These are phyloP conservation scores for Drosophila demipolita DNA, from an alignment of 2,888 invertebrate species.

Conservation along the genomic window DNA sequence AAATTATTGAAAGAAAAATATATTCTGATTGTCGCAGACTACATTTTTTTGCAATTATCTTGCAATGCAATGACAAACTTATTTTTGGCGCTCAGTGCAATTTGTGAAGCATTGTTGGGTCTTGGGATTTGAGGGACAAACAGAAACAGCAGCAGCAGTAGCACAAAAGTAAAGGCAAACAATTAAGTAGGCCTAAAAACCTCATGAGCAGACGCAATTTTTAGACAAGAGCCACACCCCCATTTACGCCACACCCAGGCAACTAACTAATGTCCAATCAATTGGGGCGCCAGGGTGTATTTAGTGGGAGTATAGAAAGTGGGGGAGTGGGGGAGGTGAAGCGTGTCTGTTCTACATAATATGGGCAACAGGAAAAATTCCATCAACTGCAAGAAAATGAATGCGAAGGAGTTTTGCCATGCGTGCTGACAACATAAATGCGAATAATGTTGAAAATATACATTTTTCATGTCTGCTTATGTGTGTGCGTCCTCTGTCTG, in stretches of 20 bases:
- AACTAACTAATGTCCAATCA: slow-evolving; percentile 30
- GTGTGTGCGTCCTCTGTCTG: slow-evolving; percentile 30
- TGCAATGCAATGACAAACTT: not conserved
- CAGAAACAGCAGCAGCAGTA: not conserved
- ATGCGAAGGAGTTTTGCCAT: slow-evolving; percentile 46
- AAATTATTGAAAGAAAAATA: not conserved
- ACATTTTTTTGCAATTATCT: not conserved
- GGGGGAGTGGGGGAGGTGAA: not conserved
- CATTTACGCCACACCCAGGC: slow-evolving; percentile 37
- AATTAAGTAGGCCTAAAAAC: slow-evolving; percentile 73
- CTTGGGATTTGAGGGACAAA: slow-evolving; percentile 29
- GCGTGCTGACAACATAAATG: slow-evolving; percentile 74
- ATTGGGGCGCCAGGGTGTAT: not conserved
- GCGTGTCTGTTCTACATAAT: slow-evolving; percentile 43
- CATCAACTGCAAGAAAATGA: slow-evolving; percentile 50
- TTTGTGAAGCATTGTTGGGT: slow-evolving; percentile 10
- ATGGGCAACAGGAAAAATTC: slow-evolving; percentile 9
- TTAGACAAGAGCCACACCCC: slow-evolving; percentile 41
- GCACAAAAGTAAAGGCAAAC: slow-evolving; percentile 62
- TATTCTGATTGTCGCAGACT: not conserved
- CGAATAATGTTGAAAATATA: slow-evolving; percentile 65
- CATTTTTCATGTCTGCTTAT: slow-evolving; percentile 65
- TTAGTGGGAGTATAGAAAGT: not conserved
- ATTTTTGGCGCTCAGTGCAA: not conserved
- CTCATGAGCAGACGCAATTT: slow-evolving; percentile 48